Conservation (phyloP, 2,113 vertebrate genomes). For the Oncorhynchus kisutch region DNA sequence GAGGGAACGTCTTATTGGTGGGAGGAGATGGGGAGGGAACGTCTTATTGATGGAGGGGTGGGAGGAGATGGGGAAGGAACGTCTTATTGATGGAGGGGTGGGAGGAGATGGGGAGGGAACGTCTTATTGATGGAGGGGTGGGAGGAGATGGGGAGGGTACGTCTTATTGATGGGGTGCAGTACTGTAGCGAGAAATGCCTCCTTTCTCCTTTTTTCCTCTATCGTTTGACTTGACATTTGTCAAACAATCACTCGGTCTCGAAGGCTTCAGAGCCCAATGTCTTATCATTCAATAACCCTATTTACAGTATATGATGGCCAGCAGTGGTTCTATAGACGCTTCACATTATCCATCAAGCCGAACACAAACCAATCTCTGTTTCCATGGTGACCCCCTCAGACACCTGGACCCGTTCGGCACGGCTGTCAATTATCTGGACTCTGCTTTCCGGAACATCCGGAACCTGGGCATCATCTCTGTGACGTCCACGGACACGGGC, state of each 20-base stretch:
- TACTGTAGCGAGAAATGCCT: neutral
- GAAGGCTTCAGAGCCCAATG: neutral
- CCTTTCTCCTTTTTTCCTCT: neutral
- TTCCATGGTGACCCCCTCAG: slow-evolving; percentile 64
- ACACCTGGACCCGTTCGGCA: slow-evolving; percentile 94
- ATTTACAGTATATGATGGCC: neutral
- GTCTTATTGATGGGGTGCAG: neutral
- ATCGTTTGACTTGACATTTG: no score
- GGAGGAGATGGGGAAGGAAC: no score
- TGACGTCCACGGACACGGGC: slow-evolving; percentile 92
- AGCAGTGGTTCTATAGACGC: neutral
- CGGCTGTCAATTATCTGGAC: slow-evolving; percentile 92
- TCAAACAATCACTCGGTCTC: no score
- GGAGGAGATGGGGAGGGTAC: no score
- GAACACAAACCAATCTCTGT: neutral
- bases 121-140: no score
- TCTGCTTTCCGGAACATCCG: slow-evolving; percentile 92
- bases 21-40: no score
- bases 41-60: no score
- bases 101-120: no score
- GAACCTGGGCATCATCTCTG: slow-evolving; percentile 90
- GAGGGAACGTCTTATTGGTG: no score
- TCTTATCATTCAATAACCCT: neutral
- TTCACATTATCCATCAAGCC: neutral
- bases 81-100: no score